phyloP scores from a whole-genome alignment of 2,888 invertebrate species.

The Timandra comae region DNA sequence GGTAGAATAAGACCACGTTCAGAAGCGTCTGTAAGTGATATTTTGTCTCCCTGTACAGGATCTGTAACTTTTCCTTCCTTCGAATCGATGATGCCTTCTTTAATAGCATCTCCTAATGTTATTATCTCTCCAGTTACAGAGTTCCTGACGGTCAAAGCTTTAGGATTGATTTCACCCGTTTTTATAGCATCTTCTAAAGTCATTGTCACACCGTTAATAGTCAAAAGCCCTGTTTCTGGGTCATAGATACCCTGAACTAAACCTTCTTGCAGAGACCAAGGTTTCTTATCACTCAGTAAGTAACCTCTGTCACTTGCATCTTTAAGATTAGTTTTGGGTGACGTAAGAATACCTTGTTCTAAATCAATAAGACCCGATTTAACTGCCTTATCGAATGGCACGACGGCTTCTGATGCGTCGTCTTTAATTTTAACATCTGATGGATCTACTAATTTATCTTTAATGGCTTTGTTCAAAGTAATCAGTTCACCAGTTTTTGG shows the following conservation, averaged over 20 bases:
- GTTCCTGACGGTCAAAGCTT: constrained; percentile 86
- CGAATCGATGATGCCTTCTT: constrained; percentile 85
- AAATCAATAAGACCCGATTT: constrained; percentile 82
- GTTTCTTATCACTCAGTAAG: constrained; percentile 85
- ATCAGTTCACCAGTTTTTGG: constrained; percentile 85
- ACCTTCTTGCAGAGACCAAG: constrained; percentile 89
- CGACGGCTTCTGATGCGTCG: constrained; percentile 79
- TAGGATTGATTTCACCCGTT: constrained; percentile 84
- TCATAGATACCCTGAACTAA: constrained; percentile 88
- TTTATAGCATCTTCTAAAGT: constrained; percentile 86
- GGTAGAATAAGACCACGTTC: constrained; percentile 89
- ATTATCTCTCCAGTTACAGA: constrained; percentile 88
- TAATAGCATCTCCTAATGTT: constrained; percentile 86
- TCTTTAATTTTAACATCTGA: constrained; percentile 84
- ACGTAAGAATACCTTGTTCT: constrained; percentile 81
- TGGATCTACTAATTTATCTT: constrained; percentile 83
- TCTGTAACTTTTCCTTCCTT: constrained; percentile 87
- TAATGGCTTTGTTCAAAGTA: constrained; percentile 85
- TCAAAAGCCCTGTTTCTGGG: constrained; percentile 82
- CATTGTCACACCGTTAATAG: constrained; percentile 81
- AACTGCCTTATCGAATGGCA: constrained; percentile 83
- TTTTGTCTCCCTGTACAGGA: constrained; percentile 82
- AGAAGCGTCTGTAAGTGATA: constrained; percentile 89
- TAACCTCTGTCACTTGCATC: constrained; percentile 89
- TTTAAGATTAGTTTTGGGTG: constrained; percentile 83